These are phyloP conservation scores for Melieria omissa DNA, from an alignment of 2,888 invertebrate species.

Conservation along the genomic window DNA sequence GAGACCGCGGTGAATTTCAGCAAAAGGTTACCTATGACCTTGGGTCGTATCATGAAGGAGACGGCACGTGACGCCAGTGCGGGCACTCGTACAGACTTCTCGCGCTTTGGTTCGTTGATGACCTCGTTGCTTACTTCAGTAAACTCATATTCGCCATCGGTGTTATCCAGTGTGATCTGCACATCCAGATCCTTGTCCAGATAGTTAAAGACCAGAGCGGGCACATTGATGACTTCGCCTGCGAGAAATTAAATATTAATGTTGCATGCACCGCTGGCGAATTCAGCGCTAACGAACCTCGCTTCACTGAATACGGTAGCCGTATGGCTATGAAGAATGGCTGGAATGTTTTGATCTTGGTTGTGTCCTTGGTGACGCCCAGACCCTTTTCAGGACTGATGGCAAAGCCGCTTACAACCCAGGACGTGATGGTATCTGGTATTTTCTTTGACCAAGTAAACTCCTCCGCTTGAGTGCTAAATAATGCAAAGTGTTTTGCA, in stretches of 20 bases:
- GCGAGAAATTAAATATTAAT: background rate
- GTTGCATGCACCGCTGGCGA: background rate
- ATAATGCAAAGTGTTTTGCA: background rate
- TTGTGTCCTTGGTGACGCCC: constrained; percentile 76
- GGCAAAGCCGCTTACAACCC: constrained; percentile 85
- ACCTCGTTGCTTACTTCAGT: constrained; percentile 87
- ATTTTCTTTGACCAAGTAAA: constrained; percentile 68
- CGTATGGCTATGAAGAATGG: constrained; percentile 87
- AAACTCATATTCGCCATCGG: constrained; percentile 83
- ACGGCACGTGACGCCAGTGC: constrained; percentile 80
- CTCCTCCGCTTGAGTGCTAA: constrained; percentile 49
- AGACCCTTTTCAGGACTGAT: constrained; percentile 79
- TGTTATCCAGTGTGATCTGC: constrained; percentile 84
- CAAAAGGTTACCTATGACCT: constrained; percentile 76
- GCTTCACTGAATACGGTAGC: constrained; percentile 88
- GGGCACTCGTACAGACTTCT: constrained; percentile 75
- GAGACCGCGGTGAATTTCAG: constrained; percentile 82
- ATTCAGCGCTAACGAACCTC: constrained; percentile 65
- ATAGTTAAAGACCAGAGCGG: constrained; percentile 89
- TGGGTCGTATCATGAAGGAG: constrained; percentile 85
- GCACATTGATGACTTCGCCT: constrained; percentile 86
- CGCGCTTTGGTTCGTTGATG: constrained; percentile 84
- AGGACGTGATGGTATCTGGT: constrained; percentile 85
- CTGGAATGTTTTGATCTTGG: constrained; percentile 79
- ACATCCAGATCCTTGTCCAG: constrained; percentile 79